Evolutionary conservation across 2,797 vertebrate species (phyloP), one percentile per base, ranked within the genome.

Genomic region (Kryptolebias ocellatus): DNA sequence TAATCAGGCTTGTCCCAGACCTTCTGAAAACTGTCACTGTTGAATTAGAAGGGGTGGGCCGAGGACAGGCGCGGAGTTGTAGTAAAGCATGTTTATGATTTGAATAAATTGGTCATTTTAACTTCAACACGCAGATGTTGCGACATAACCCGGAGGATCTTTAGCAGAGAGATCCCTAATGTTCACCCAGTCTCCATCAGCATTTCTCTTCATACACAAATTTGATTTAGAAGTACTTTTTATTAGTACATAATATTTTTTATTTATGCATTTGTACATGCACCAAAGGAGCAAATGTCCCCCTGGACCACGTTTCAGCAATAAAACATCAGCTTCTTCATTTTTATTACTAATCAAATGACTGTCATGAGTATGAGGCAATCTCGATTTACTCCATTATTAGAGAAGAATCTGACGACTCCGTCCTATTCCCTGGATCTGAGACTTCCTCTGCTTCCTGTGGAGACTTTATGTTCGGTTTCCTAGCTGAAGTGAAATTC

Each of bases 1-100:
- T 93, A 92, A 94, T 95, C 93, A 92, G 90, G 59, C 84, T 81
- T 62, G 83, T 58, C 76, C 75, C 93, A 94, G 92, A 85, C 84
- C 65, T 79, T 79, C 74, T 74, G 57, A 89, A 59, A 89, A 88
- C 83, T 60, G 78, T 81, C 83, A 83, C 63, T 64, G 80, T 53
- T 70, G 80, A 85, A 91, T 84, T 55, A 74, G 70, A 67, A 53
- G 74, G 72, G 85, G 83, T 54, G 79, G 72, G 68, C 69, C 74
- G 42, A 18, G 27, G 17, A 60, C 27, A 14, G 7, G 7, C 0
- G 17, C 57, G 34, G 24, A 0, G 29, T 24, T 18, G 20, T 34
- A 37, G 11, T 20, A 7, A 31, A 37, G 16, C 9, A 58, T 16
- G 9, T 20, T 56, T 24, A 11, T 10, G 44, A 45, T 45, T 45